Conservation (phyloP, 2,797 vertebrate species). For the Sandelia bainsii region DNA sequence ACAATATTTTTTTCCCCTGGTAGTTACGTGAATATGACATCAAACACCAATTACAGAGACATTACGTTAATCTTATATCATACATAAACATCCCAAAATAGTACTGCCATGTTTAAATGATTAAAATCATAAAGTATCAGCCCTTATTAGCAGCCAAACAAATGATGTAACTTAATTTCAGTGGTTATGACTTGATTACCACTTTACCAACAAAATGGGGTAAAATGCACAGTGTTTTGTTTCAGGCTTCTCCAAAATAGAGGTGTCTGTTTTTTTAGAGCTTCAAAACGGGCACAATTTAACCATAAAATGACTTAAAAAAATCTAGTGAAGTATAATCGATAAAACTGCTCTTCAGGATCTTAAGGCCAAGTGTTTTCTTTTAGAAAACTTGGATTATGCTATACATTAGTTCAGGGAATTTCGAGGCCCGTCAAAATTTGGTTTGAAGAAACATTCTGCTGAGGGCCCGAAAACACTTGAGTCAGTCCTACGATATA, state of each 20-base stretch:
- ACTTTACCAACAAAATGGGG: not conserved
- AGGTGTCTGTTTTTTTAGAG: not conserved
- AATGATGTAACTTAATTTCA: not conserved
- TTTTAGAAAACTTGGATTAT: not conserved
- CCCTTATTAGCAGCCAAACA: not conserved
- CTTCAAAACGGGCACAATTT: conserved; percentile 6
- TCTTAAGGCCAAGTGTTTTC: not conserved
- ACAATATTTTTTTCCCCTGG: too few species aligned
- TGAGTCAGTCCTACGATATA: not conserved
- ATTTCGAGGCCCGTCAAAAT: conserved; percentile 25
- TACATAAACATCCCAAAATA: not conserved
- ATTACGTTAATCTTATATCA: too few species aligned
- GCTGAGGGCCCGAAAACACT: not conserved
- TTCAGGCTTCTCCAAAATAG: not conserved
- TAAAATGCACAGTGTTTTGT: not conserved
- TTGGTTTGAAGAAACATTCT: conserved; percentile 1
- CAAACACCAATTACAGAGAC: too few species aligned
- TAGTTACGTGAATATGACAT: too few species aligned
- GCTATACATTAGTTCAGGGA: conserved; percentile 17
- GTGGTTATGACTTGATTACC: not conserved
- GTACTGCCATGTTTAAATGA: not conserved
- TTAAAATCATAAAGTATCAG: not conserved
- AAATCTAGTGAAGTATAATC: not conserved
- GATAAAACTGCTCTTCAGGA: conserved; percentile 3
- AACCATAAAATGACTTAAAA: conserved; percentile 31